Evolutionary conservation across 2,888 invertebrate genomes (phyloP).

Genomic region (Polydrusus pterygomalis): DNA sequence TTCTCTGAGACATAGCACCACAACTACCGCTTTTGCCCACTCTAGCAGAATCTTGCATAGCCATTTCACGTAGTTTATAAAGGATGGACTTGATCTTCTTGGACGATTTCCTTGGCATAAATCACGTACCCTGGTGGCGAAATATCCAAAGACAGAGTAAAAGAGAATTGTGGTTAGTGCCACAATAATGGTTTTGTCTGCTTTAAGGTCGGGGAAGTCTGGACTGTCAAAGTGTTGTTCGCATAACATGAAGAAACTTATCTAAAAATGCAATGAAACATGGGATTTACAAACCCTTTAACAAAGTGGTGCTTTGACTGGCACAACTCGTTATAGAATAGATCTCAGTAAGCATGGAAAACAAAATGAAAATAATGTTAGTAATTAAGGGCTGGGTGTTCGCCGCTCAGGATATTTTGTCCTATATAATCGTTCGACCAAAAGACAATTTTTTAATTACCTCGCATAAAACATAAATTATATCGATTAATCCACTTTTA

Average conservation of each 20-base stretch:
- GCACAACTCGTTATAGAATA: too few relatives aligned
- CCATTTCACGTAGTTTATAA: constrained; percentile 62
- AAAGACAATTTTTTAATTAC: too few relatives aligned
- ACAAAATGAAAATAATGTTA: too few relatives aligned
- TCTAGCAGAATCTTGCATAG: constrained; percentile 81
- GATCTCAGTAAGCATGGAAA: too few relatives aligned
- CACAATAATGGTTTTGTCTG: constrained; percentile 63
- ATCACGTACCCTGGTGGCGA: constrained; percentile 66
- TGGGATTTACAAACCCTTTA: too few relatives aligned
- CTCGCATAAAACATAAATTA: too few relatives aligned
- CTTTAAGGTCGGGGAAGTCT: constrained; percentile 55
- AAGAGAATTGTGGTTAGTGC: constrained; percentile 69
- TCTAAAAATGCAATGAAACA: constrained; percentile 60
- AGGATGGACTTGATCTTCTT: constrained; percentile 52
- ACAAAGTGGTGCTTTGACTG: too few relatives aligned
- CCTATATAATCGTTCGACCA: too few relatives aligned
- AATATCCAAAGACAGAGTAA: constrained; percentile 69
- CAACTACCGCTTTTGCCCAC: constrained; percentile 83
- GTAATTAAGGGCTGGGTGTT: too few relatives aligned
- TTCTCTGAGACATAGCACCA: constrained; percentile 79
- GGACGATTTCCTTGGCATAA: constrained; percentile 62
- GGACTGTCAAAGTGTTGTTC: constrained; percentile 61
- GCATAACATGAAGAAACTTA: constrained; percentile 68
- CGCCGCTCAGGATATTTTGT: too few relatives aligned
- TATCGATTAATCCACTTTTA: too few relatives aligned